phyloP scores from a whole-genome alignment of 2,797 vertebrate species.

The Pempheris klunzingeri region DNA sequence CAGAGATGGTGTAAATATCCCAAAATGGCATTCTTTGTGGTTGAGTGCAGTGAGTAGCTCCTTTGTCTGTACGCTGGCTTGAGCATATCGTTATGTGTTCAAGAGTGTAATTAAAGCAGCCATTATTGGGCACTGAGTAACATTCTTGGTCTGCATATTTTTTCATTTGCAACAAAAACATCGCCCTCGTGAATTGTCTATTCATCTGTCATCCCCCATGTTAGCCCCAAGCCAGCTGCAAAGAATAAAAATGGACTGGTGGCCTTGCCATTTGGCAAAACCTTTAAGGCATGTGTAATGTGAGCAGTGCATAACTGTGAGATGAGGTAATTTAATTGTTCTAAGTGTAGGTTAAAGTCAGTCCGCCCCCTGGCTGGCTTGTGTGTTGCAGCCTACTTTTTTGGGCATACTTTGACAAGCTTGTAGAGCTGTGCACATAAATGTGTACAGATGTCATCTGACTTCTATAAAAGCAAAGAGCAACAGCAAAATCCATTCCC shows the following conservation, averaged over 20 bases:
- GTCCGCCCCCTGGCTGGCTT: conserved; percentile 28
- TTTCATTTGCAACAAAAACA: conserved; percentile 69
- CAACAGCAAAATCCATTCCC: background rate
- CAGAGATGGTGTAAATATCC: conserved; percentile 26
- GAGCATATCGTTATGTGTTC: conserved; percentile 59
- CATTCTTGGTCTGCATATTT: conserved; percentile 53
- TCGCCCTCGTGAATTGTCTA: conserved; percentile 52
- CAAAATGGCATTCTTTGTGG: conserved; percentile 54
- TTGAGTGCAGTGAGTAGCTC: conserved; percentile 51
- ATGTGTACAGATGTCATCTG: conserved; percentile 18
- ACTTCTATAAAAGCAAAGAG: conserved; percentile 35
- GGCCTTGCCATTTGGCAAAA: conserved; percentile 76
- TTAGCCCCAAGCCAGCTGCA: conserved; percentile 63
- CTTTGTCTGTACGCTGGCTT: conserved; percentile 59
- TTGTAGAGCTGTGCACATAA: conserved; percentile 24
- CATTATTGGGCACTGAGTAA: conserved; percentile 56
- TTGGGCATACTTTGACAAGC: conserved; percentile 18
- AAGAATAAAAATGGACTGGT: conserved; percentile 71
- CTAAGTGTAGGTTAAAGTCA: conserved; percentile 68
- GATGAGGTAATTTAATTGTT: conserved; percentile 80
- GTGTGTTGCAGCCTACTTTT: conserved; percentile 40
- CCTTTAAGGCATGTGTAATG: conserved; percentile 70
- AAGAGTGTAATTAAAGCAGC: conserved; percentile 61
- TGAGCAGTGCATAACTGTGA: conserved; percentile 74
- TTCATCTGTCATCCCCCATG: conserved; percentile 62